Conservation (phyloP, 2,113 vertebrate species). For the Oryctolagus cuniculus region mOryCun1.1 NC_091442.1:82585001-82585500, state of each 20-base stretch:
- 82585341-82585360: neutral
- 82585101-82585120: neutral
- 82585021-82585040: neutral
- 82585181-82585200: neutral
- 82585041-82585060: neutral
- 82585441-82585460: slow-evolving; percentile 91
- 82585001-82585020: slow-evolving; percentile 29
- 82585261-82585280: neutral
- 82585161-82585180: neutral
- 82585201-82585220: neutral
- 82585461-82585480: slow-evolving; percentile 62
- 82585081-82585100: neutral
- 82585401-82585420: slow-evolving; percentile 95
- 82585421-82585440: slow-evolving; percentile 97
- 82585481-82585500: neutral
- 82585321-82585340: slow-evolving; percentile 41
- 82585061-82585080: slow-evolving; percentile 3
- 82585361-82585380: slow-evolving; percentile 86
- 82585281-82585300: neutral
- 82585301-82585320: slow-evolving; percentile 48
- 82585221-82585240: slow-evolving; percentile 14
- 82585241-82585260: neutral
- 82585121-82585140: neutral
- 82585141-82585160: slow-evolving; percentile 5
- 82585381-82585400: slow-evolving; percentile 94